Evolutionary conservation across 2,797 vertebrate genomes (phyloP).

Genomic region (Muraenolepis orangiensis): DNA sequence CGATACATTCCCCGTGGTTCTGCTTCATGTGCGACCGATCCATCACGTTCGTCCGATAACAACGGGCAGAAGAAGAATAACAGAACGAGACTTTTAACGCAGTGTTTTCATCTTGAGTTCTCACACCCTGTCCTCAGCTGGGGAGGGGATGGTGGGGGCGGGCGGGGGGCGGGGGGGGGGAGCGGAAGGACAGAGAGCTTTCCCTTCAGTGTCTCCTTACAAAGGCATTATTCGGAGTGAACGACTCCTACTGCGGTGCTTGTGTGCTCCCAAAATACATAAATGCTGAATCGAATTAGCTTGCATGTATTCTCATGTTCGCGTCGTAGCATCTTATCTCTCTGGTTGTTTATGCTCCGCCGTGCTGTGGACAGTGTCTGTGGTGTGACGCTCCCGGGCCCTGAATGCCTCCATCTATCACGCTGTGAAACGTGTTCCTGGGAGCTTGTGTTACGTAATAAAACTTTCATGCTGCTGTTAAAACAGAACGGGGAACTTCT

Average conservation of each 20-base stretch:
- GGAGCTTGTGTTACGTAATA: not conserved
- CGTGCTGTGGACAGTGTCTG: not conserved
- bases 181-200: not conserved
- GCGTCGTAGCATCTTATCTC: not conserved
- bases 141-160: not conserved
- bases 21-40: not conserved
- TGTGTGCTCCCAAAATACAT: not conserved
- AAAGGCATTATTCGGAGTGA: not conserved
- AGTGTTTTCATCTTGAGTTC: not conserved
- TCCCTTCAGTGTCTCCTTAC: not conserved
- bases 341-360: not conserved
- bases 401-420: not conserved
- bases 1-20: not conserved
- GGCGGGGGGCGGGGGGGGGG: too few species aligned
- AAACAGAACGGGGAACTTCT: not conserved
- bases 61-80: not conserved
- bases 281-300: not conserved
- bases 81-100: not conserved
- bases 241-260: not conserved
- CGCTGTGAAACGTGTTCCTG: not conserved
- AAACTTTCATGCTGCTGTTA: not conserved
- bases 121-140: not conserved
- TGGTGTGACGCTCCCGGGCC: not conserved
- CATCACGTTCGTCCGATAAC: not conserved
- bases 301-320: not conserved